Conservation (phyloP, 2,113 vertebrate genomes). For the Ophiodon elongatus region DNA sequence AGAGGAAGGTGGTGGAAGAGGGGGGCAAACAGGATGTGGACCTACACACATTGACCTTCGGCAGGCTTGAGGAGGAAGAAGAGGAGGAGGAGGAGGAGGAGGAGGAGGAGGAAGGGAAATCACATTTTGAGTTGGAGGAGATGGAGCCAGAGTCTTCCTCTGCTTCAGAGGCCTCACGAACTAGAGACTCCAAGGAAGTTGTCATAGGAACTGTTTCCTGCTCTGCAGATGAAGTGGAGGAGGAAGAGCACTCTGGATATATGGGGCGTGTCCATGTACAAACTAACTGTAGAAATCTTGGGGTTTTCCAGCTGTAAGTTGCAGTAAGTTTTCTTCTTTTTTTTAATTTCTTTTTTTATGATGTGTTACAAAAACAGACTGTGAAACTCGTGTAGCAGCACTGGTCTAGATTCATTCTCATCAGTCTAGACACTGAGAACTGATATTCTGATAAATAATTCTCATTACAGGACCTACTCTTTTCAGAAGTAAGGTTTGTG, state of each 20-base stretch:
- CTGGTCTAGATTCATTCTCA: background rate
- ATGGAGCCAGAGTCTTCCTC: background rate
- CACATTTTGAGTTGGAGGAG: background rate
- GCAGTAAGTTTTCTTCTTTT: too few species aligned
- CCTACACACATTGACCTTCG: conserved; percentile 66
- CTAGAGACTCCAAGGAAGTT: background rate
- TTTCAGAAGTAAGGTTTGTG: too few species aligned
- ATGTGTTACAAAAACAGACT: background rate
- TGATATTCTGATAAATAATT: too few species aligned
- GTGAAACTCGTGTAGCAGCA: background rate
- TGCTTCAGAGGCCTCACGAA: background rate
- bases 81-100: conserved; percentile 6
- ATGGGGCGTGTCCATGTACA: conserved; percentile 4
- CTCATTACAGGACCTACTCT: too few species aligned
- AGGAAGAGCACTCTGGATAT: conserved; percentile 34
- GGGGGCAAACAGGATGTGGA: conserved; percentile 44
- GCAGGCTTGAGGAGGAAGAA: background rate
- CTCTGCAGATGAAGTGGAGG: background rate
- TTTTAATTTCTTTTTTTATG: background rate
- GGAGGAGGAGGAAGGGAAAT: background rate
- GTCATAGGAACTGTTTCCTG: background rate
- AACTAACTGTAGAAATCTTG: background rate
- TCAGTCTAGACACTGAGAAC: background rate
- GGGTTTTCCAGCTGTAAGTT: background rate
- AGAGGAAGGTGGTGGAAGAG: background rate